Percentiles rank a stretch among this genome's conserved stretches.
Evolutionary conservation across 2,888 invertebrate species (phyloP).

Genomic region (Pachymerium ferrugineum): DNA sequence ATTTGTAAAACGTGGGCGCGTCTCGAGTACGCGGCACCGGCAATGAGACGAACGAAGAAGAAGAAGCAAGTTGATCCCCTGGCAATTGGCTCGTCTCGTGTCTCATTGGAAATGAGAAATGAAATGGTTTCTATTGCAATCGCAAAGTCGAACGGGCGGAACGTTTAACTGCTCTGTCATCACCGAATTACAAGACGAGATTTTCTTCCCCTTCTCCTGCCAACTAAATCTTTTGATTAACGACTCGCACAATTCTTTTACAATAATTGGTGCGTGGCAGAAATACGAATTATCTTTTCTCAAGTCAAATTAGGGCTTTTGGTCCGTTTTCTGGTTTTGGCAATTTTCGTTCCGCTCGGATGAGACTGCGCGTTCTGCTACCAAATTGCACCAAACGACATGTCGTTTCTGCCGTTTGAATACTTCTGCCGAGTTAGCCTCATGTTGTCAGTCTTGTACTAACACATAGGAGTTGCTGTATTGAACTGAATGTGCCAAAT

Average conservation of each 20-base stretch:
- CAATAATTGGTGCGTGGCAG: too few relatives aligned
- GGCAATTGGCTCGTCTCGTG: slow-evolving; percentile 33
- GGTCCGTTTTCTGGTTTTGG: too few relatives aligned
- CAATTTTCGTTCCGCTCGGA: too few relatives aligned
- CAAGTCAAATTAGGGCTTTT: too few relatives aligned
- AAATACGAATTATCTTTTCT: not conserved
- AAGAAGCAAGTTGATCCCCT: slow-evolving; percentile 11
- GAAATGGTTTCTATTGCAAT: slow-evolving; percentile 33
- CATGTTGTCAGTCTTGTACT: too few relatives aligned
- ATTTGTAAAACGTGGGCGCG: slow-evolving; percentile 8
- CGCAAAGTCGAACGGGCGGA: not conserved
- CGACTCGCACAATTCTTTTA: too few relatives aligned
- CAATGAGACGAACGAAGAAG: not conserved
- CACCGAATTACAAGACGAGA: slow-evolving; percentile 14
- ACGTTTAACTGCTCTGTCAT: slow-evolving; percentile 2
- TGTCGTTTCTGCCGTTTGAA: too few relatives aligned
- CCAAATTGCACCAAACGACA: too few relatives aligned
- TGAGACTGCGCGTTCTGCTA: too few relatives aligned
- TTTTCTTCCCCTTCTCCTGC: not conserved
- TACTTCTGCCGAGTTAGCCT: too few relatives aligned
- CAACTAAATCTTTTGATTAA: not conserved
- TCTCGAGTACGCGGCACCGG: not conserved
- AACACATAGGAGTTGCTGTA: too few relatives aligned
- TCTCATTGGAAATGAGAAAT: slow-evolving; percentile 39
- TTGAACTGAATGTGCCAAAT: too few relatives aligned